A percentile compares a stretch with the other conserved stretches of the same genome.
phyloP scores from a whole-genome alignment of 2,797 vertebrate species.

The Pogonophryne albipinna region DNA sequence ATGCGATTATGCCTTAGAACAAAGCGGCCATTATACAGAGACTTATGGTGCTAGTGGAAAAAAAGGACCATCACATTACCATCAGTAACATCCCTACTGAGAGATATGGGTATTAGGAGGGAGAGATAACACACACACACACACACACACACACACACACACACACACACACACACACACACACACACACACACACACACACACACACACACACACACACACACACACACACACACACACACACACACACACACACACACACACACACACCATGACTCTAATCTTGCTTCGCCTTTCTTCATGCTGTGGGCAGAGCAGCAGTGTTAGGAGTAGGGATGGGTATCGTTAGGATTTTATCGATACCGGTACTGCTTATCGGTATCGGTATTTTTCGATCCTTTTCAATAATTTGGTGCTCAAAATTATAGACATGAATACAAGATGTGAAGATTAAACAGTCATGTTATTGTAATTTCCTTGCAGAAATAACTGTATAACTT shows the following conservation, averaged over 20 bases:
- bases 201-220: constrained; percentile 37
- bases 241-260: constrained; percentile 36
- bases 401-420: too few species aligned
- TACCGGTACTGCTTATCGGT: too few species aligned
- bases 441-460: too few species aligned
- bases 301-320: constrained; percentile 34
- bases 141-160: constrained; percentile 22
- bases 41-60: constrained; percentile 75
- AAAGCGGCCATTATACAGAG: constrained; percentile 80
- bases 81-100: constrained; percentile 79
- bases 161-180: constrained; percentile 24
- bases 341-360: too few species aligned
- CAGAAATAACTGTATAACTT: too few species aligned
- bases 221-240: constrained; percentile 32
- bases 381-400: too few species aligned
- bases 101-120: constrained; percentile 74
- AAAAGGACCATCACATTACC: constrained; percentile 67
- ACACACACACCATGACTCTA: constrained; percentile 46
- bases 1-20: constrained; percentile 80
- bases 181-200: constrained; percentile 48
- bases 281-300: constrained; percentile 44
- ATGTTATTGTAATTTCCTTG: too few species aligned
- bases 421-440: too few species aligned
- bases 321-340: not conserved
- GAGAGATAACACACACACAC: constrained; percentile 62